phyloP scores from a whole-genome alignment of 53 echinoderm and acorn worm genomes.

The Echinarachnius parma region DNA sequence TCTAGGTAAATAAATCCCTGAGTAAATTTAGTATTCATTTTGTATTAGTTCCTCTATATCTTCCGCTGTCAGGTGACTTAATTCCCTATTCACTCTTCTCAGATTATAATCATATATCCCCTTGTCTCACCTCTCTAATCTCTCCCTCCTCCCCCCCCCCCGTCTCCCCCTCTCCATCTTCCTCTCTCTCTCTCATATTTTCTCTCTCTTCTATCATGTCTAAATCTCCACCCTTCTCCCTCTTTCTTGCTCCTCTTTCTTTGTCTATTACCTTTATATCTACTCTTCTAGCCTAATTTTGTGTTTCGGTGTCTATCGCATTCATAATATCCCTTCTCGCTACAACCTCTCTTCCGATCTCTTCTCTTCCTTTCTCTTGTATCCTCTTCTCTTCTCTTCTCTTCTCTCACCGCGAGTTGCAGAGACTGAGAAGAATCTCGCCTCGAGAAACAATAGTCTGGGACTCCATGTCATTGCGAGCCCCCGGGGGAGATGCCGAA shows the following conservation, averaged over 20 bases:
- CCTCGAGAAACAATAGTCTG: constrained; percentile 32
- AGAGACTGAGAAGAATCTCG: too few relatives aligned
- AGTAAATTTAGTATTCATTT: too few relatives aligned
- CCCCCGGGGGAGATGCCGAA: constrained; percentile 3
- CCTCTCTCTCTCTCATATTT: neutral
- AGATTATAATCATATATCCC: too few relatives aligned
- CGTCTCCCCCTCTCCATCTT: too few relatives aligned
- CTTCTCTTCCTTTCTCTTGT: too few relatives aligned
- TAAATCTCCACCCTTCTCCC: neutral
- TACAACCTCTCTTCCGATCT: too few relatives aligned
- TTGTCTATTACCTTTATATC: too few relatives aligned
- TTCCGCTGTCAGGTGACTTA: neutral
- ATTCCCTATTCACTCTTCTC: neutral
- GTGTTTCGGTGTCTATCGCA: too few relatives aligned
- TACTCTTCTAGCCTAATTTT: too few relatives aligned
- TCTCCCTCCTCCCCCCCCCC: neutral
- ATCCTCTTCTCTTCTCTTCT: neutral
- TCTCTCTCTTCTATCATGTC: neutral
- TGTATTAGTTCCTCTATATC: neutral
- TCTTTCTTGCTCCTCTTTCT: neutral
- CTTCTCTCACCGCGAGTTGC: neutral
- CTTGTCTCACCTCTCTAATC: neutral
- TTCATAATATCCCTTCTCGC: too few relatives aligned
- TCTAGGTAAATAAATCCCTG: too few relatives aligned
- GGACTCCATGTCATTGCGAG: constrained; percentile 14